Conservation (phyloP, 2,888 invertebrate species). For the Xestia ashworthii region DNA sequence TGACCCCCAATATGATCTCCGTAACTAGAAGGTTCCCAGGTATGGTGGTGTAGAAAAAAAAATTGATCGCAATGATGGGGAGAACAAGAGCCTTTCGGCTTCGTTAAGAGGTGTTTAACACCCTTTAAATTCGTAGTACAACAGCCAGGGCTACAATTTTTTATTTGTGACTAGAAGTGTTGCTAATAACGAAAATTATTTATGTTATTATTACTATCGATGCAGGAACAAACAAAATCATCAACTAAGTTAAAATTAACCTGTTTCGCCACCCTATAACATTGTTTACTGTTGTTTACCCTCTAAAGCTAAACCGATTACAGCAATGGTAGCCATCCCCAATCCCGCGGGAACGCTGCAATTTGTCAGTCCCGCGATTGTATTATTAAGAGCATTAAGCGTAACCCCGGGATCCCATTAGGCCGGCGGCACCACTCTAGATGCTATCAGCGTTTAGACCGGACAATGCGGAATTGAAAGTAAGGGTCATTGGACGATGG, state of each 20-base stretch:
- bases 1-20: too few species aligned
- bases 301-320: conserved; percentile 55
- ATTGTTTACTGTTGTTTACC: conserved; percentile 48
- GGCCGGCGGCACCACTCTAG: conserved; percentile 60
- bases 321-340: conserved; percentile 35
- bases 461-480: conserved; percentile 75
- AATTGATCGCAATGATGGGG: too few species aligned
- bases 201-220: neutral
- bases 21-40: too few species aligned
- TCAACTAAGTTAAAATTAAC: conserved; percentile 1
- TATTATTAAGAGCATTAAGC: conserved; percentile 65
- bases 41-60: too few species aligned
- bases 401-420: conserved; percentile 67
- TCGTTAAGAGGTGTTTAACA: too few species aligned
- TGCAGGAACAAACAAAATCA: neutral
- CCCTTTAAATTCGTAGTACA: neutral
- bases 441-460: conserved; percentile 64
- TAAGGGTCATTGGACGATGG: conserved; percentile 75
- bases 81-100: too few species aligned
- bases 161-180: neutral
- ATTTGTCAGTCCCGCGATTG: conserved; percentile 65
- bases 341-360: conserved; percentile 52
- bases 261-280: neutral
- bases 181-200: neutral
- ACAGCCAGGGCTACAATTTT: neutral